Percentiles rank a stretch among this genome's conserved stretches.
Conservation (phyloP, 2,888 invertebrate genomes). For the Xanthostigma xanthostigma region DNA sequence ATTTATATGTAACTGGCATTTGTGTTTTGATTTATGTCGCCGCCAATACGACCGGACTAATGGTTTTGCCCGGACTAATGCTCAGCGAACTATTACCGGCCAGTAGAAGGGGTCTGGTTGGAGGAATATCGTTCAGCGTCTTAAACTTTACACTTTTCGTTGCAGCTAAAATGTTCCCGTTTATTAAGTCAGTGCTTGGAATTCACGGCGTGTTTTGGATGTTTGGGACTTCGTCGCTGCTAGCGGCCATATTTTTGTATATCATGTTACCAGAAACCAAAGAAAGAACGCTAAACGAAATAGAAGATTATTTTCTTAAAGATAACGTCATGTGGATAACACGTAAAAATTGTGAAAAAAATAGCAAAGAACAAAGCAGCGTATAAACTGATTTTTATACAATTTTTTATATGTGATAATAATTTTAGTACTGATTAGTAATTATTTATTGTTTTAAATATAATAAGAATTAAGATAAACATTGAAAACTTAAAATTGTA, state of each 20-base stretch:
- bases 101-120: slow-evolving; percentile 55
- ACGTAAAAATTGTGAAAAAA: slow-evolving; percentile 24
- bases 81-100: slow-evolving; percentile 61
- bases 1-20: slow-evolving; percentile 27
- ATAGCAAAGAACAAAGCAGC: too few species aligned
- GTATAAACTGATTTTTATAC: too few species aligned
- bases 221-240: slow-evolving; percentile 47
- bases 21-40: slow-evolving; percentile 54
- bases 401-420: too few species aligned
- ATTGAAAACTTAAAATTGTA: too few species aligned
- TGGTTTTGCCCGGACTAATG: slow-evolving; percentile 61
- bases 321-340: slow-evolving; percentile 45
- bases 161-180: slow-evolving; percentile 54
- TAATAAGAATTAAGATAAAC: too few species aligned
- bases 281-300: slow-evolving; percentile 51
- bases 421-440: too few species aligned
- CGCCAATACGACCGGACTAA: slow-evolving; percentile 56
- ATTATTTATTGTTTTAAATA: too few species aligned
- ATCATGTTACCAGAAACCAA: slow-evolving; percentile 61
- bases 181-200: slow-evolving; percentile 40
- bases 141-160: slow-evolving; percentile 54
- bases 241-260: slow-evolving; percentile 49
- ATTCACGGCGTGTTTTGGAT: slow-evolving; percentile 53
- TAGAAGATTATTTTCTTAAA: slow-evolving; percentile 63
- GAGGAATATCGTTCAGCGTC: slow-evolving; percentile 56